phyloP scores from a whole-genome alignment of 2,888 invertebrate genomes.

The Tenthredo livida region DNA sequence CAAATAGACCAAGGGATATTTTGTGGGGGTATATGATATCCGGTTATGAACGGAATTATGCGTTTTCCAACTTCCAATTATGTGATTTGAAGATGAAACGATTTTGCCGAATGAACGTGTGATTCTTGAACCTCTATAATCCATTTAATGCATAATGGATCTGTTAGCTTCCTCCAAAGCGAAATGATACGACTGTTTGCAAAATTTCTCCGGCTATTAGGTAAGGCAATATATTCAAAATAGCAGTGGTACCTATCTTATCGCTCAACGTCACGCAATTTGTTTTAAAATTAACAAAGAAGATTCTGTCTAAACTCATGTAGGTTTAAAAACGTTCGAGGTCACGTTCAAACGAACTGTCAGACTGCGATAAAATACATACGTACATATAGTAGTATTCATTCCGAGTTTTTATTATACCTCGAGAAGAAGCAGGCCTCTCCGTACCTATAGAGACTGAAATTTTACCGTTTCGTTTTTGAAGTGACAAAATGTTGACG shows the following conservation, averaged over 20 bases:
- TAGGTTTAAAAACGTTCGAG: slow-evolving; percentile 7
- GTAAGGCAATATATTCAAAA: background rate
- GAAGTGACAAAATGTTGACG: slow-evolving; percentile 13
- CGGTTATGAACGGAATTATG: background rate
- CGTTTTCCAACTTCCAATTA: background rate
- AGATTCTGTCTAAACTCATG: slow-evolving; percentile 10
- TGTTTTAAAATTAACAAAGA: background rate
- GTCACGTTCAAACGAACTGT: slow-evolving; percentile 25
- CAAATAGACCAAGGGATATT: background rate
- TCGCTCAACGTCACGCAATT: slow-evolving; percentile 12
- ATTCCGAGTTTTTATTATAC: slow-evolving; percentile 9
- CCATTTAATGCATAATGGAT: background rate
- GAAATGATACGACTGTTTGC: background rate
- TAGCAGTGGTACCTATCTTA: slow-evolving; percentile 35
- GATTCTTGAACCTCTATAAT: background rate
- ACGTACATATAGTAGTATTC: background rate
- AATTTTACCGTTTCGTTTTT: background rate
- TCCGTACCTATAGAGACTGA: background rate
- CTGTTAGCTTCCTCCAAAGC: slow-evolving; percentile 6
- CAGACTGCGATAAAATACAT: slow-evolving; percentile 26
- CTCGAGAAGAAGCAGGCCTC: background rate
- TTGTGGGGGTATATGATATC: background rate
- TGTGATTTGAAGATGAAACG: background rate
- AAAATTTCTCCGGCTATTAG: slow-evolving; percentile 8
- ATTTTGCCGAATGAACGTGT: background rate